Base-by-base conservation (phyloP, 2,888 invertebrate species). In the Epinotia ramella region DNA sequence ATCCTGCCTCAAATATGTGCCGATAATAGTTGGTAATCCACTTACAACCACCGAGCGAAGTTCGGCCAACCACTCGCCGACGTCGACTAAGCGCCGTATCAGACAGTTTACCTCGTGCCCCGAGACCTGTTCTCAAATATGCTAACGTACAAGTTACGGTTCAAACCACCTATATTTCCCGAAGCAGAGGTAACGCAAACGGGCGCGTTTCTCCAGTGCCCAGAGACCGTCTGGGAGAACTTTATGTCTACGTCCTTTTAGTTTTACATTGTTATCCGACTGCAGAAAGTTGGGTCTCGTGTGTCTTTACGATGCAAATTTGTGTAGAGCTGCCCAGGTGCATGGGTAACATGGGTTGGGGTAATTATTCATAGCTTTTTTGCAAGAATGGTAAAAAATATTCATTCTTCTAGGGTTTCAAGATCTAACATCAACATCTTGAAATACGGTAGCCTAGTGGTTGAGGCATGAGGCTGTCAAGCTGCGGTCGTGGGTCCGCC, bases 281-380 rank as follows among this genome's bases (percentile, higher is more conserved):
- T 79, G 71, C 67, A 46, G 46, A 73, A 75, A 70, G 74, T 75
- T 75, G 49, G 70, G 57, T 74, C 74, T 70, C 70, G 59, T 64
- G 76, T 67, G 82, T 81, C 80, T 83, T 79, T 76, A 74, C 77
- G 75, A 79, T 83, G 81, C 82, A 82, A 83, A 83, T 83, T 81
- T 79, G 81, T 75, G 72, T 66, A 73, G 66, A 24, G 67, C 63
- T 69, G 76, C 71, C 56, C 53, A 62, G 73, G 28, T 76, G 77
- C 76, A 72, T 69, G 66, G 33, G 16, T n/a, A 76, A 76, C 76
- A 72, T 69, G 66, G 33, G 16, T n/a, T 62, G 62, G 62, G 33
- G 33, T 28, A 18, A 65, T 56, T 67, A 67, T 56, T 56, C 46
- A 66, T 66, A 28, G 11, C n/a, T 33, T 49, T 66, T 53, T 24